Evolutionary conservation across 2,797 vertebrate genomes (phyloP).

Genomic region (Aplochiton taeniatus): DNA sequence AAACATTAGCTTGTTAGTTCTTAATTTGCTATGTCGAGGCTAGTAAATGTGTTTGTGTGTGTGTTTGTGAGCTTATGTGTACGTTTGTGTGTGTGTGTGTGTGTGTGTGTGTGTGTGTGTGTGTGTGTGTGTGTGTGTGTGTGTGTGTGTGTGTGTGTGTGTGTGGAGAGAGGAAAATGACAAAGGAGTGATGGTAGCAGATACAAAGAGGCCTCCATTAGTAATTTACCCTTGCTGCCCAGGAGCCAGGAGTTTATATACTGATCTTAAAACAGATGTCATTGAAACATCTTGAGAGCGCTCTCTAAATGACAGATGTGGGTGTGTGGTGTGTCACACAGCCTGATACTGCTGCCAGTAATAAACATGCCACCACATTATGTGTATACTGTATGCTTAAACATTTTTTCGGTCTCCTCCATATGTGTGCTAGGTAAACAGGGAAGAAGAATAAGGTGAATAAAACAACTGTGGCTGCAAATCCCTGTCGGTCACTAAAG

Average conservation of each 20-base stretch:
- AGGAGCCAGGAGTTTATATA: slow-evolving; percentile 44
- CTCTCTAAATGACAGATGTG: no score
- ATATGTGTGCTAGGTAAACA: no score
- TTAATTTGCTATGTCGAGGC: background rate
- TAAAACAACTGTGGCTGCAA: no score
- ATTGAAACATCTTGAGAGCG: no score
- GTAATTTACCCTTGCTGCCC: slow-evolving; percentile 52
- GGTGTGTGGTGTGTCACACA: no score
- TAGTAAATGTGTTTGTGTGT: slow-evolving; percentile 5
- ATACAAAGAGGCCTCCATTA: slow-evolving; percentile 68
- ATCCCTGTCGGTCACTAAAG: no score
- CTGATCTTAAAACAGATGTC: slow-evolving; percentile 33
- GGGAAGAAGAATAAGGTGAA: no score
- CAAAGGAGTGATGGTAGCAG: slow-evolving; percentile 57
- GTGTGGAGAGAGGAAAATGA: slow-evolving; percentile 38
- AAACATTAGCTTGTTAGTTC: background rate
- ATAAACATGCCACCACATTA: no score
- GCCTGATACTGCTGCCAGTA: no score
- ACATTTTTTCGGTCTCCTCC: no score
- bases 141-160: background rate
- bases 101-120: slow-evolving; percentile 4
- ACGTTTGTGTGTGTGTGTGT: background rate
- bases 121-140: slow-evolving; percentile 1
- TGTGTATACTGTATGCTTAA: no score
- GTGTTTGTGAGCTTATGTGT: background rate